Percentiles rank a stretch among this genome's conserved stretches.
phyloP scores from a whole-genome alignment of 2,888 invertebrate species.

The Meteorus colon region DNA sequence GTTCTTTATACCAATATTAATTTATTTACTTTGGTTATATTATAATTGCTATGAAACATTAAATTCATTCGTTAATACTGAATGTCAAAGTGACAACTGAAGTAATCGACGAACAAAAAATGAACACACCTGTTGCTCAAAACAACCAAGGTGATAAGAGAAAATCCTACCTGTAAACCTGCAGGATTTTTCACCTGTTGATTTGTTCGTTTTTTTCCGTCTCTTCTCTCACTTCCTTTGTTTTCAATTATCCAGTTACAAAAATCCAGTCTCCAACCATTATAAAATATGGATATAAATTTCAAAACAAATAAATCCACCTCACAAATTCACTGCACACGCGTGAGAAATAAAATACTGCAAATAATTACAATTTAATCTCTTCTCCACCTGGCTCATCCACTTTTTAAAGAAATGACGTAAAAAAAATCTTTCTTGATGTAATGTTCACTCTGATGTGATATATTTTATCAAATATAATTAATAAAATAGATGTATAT shows the following conservation, averaged over 20 bases:
- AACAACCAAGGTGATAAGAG: neutral
- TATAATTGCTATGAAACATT: neutral
- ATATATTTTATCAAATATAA: neutral
- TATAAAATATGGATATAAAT: neutral
- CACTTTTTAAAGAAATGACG: too few relatives aligned
- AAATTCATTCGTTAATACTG: neutral
- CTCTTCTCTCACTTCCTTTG: conserved; percentile 23
- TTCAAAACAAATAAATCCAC: neutral
- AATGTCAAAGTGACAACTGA: neutral
- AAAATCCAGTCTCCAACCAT: conserved; percentile 23
- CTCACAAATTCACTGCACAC: neutral
- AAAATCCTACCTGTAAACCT: conserved; percentile 59
- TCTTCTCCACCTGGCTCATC: too few relatives aligned
- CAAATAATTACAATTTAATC: too few relatives aligned
- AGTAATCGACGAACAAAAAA: conserved; percentile 4
- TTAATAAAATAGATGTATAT: neutral
- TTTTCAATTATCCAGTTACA: conserved; percentile 25
- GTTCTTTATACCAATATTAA: neutral
- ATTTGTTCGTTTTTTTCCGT: conserved; percentile 62
- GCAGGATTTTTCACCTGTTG: conserved; percentile 68
- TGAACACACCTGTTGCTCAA: neutral
- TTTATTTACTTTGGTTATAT: neutral
- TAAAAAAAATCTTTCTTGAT: neutral
- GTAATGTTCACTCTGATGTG: neutral
- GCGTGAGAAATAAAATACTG: neutral